Evolutionary conservation across 2,888 invertebrate genomes (phyloP).

Genomic region (Arenicola marina): DNA sequence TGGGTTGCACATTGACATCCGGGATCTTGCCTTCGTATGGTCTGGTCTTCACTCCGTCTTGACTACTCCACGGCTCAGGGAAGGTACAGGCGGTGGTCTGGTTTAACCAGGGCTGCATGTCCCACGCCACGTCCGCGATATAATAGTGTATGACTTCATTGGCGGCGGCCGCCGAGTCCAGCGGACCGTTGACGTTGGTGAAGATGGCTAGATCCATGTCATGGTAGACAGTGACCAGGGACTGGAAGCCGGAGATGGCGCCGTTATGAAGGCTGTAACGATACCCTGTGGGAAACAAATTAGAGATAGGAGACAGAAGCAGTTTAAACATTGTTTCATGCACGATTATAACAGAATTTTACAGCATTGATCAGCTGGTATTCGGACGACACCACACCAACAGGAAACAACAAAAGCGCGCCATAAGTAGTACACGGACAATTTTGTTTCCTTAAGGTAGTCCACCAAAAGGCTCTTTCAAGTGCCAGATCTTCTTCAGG

Average conservation of each 20-base stretch:
- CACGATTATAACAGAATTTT: too few species aligned
- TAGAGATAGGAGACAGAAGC: too few species aligned
- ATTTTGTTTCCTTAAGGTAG: too few species aligned
- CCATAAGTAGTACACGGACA: too few species aligned
- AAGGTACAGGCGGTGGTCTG: conserved; percentile 43
- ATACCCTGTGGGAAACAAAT: too few species aligned
- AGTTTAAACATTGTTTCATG: too few species aligned
- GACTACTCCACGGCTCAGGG: conserved; percentile 37
- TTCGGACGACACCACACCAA: too few species aligned
- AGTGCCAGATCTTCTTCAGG: too few species aligned
- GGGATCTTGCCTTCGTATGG: background rate
- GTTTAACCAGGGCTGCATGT: conserved; percentile 46
- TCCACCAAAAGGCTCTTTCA: too few species aligned
- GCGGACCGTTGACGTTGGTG: background rate
- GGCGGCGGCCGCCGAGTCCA: background rate
- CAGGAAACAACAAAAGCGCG: too few species aligned
- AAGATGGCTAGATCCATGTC: conserved; percentile 6
- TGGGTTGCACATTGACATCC: background rate
- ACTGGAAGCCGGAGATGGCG: conserved; percentile 1
- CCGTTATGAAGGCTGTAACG: background rate
- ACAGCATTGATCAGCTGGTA: too few species aligned
- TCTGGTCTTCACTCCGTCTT: background rate
- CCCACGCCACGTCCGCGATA: conserved; percentile 44
- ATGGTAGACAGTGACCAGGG: background rate
- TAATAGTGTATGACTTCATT: conserved; percentile 13